A percentile compares a stretch with the other conserved stretches of the same genome.
phyloP scores from a whole-genome alignment of 2,113 vertebrate species.

The Chlorodrepanis virens region DNA sequence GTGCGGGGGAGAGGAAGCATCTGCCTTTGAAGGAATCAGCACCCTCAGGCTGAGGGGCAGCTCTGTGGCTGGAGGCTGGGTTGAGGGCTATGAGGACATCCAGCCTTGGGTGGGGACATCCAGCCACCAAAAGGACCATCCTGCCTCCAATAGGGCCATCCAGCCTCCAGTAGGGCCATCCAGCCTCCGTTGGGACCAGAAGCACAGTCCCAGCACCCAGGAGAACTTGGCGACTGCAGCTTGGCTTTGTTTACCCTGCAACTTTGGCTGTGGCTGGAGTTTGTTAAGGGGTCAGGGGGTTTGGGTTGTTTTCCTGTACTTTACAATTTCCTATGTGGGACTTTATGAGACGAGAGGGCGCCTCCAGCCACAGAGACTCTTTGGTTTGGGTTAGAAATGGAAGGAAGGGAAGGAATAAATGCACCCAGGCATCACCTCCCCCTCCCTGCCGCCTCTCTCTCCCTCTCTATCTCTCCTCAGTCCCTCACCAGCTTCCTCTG shows the following conservation, averaged over 20 bases:
- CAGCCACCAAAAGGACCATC: fast-evolving
- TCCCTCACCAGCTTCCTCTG: conserved; percentile 14
- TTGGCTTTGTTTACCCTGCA: conserved; percentile 24
- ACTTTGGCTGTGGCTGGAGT: not conserved
- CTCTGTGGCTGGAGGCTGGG: not conserved
- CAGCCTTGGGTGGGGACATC: not conserved
- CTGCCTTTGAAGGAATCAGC: not conserved
- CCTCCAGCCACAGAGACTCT: conserved; percentile 46
- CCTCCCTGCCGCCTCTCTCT: not conserved
- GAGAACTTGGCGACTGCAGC: fast-evolving
- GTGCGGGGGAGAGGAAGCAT: not conserved
- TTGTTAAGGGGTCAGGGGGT: conserved; percentile 45
- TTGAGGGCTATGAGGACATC: not conserved
- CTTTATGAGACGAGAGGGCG: conserved; percentile 52
- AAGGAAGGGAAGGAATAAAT: conserved; percentile 1
- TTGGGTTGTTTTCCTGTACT: conserved; percentile 50
- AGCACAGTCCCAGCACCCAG: not conserved
- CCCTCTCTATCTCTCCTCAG: not conserved
- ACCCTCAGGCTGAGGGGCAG: not conserved
- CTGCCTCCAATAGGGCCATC: fast-evolving
- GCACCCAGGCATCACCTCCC: not conserved
- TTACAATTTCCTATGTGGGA: conserved; percentile 58
- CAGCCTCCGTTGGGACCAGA: fast-evolving
- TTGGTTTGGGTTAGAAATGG: not conserved
- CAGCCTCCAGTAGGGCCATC: fast-evolving